Evolutionary conservation across 2,888 invertebrate species (phyloP).

Genomic region (Platypus cylindrus): DNA sequence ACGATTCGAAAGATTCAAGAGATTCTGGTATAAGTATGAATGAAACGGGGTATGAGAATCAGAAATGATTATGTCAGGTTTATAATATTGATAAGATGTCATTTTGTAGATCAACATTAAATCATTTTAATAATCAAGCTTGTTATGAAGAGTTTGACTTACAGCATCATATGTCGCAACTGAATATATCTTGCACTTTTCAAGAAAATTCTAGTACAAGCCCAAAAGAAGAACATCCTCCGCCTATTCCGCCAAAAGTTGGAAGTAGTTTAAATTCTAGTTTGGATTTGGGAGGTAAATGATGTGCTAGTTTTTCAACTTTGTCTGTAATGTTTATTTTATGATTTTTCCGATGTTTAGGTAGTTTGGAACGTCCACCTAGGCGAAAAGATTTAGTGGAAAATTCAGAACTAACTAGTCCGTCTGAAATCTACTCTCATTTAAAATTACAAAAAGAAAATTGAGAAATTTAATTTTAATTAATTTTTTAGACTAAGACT

Average conservation of each 20-base stretch:
- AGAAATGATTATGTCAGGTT: no score
- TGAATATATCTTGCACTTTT: conserved; percentile 31
- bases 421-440: conserved; percentile 33
- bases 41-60: conserved; percentile 20
- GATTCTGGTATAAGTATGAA: conserved; percentile 41
- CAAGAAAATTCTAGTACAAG: conserved; percentile 28
- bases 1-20: conserved; percentile 36
- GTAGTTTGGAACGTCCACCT: conserved; percentile 21
- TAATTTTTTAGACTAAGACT: no score
- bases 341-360: conserved; percentile 3
- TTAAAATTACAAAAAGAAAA: conserved; percentile 29
- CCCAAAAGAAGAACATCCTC: conserved; percentile 25
- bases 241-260: conserved; percentile 31
- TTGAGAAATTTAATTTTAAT: conserved; percentile 7
- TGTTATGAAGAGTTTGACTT: conserved; percentile 35
- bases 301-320: neutral
- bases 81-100: conserved; percentile 9
- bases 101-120: conserved; percentile 18
- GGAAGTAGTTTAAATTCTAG: conserved; percentile 26
- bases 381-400: conserved; percentile 14
- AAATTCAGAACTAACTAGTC: conserved; percentile 16
- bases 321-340: neutral
- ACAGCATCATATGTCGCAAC: conserved; percentile 29
- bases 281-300: conserved; percentile 22
- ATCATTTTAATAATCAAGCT: conserved; percentile 32